Evolutionary conservation across 2,797 vertebrate species (phyloP).

Genomic region (Delichon dasypus): DNA sequence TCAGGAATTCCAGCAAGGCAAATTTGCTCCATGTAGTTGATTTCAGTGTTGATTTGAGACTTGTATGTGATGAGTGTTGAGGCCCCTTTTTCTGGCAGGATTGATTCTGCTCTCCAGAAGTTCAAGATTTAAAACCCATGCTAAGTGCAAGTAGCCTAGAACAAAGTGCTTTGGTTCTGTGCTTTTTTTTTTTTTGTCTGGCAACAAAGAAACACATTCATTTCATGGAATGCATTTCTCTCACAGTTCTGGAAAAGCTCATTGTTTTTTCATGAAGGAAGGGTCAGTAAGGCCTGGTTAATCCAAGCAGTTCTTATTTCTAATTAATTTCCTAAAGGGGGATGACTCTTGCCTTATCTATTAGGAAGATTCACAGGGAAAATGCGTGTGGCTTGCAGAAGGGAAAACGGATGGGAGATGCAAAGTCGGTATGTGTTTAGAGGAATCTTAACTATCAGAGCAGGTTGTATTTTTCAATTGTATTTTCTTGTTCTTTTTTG

Average conservation of each 20-base stretch:
- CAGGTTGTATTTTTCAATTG: background rate
- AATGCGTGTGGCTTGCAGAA: background rate
- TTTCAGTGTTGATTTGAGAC: background rate
- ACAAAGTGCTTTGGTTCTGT: slow-evolving; percentile 37
- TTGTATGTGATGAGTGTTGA: background rate
- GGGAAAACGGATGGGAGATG: background rate
- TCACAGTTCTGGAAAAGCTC: slow-evolving; percentile 24
- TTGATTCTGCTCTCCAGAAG: background rate
- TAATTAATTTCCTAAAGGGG: background rate
- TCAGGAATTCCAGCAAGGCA: background rate
- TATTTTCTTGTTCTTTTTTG: background rate
- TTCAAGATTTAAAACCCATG: background rate
- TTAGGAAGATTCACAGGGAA: background rate
- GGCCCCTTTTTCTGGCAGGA: background rate
- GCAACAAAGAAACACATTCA: slow-evolving; percentile 24
- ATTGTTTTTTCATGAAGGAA: slow-evolving; percentile 45
- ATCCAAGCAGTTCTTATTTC: background rate
- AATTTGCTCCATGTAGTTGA: background rate
- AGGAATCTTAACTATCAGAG: background rate
- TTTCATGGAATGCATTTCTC: slow-evolving; percentile 14
- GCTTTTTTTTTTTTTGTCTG: background rate
- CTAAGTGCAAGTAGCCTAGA: background rate
- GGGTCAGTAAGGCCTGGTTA: slow-evolving; percentile 2
- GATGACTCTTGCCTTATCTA: background rate
- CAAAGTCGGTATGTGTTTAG: background rate